A percentile compares a stretch with the other conserved stretches of the same genome.
These are phyloP conservation scores for Melipona bicolor DNA, from an alignment of 2,888 invertebrate species.

Conservation along the genomic window DNA sequence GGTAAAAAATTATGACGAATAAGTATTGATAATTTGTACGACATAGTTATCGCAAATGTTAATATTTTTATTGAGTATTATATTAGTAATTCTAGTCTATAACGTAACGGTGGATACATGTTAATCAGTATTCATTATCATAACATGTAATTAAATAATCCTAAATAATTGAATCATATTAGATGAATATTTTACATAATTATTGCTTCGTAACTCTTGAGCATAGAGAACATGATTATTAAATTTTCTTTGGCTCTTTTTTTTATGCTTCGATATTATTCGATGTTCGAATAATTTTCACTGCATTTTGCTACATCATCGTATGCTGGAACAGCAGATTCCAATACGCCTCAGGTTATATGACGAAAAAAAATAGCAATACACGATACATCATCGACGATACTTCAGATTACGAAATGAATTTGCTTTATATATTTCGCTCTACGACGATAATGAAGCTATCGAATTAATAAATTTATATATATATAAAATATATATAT, in stretches of 20 bases:
- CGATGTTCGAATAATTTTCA: neutral
- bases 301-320: neutral
- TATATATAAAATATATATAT: too few relatives aligned
- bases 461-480: neutral
- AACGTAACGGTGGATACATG: neutral
- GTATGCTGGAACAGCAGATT: slow-evolving; percentile 37
- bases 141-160: slow-evolving; percentile 43
- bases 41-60: neutral
- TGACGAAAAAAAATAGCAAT: neutral
- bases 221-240: neutral
- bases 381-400: slow-evolving; percentile 26
- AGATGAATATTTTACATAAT: slow-evolving; percentile 27
- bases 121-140: slow-evolving; percentile 23
- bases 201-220: neutral
- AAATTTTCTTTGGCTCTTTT: neutral
- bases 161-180: slow-evolving; percentile 33
- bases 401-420: slow-evolving; percentile 39
- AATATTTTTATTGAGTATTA: neutral
- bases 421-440: neutral
- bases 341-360: slow-evolving; percentile 3
- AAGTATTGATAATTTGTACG: neutral
- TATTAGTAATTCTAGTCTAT: neutral
- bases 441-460: too few relatives aligned
- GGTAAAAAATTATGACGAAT: neutral
- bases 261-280: neutral